Percentiles rank a stretch among this genome's conserved stretches.
Conservation (phyloP, 1,140 invertebrate species). For the Eriosoma lanigerum region DNA sequence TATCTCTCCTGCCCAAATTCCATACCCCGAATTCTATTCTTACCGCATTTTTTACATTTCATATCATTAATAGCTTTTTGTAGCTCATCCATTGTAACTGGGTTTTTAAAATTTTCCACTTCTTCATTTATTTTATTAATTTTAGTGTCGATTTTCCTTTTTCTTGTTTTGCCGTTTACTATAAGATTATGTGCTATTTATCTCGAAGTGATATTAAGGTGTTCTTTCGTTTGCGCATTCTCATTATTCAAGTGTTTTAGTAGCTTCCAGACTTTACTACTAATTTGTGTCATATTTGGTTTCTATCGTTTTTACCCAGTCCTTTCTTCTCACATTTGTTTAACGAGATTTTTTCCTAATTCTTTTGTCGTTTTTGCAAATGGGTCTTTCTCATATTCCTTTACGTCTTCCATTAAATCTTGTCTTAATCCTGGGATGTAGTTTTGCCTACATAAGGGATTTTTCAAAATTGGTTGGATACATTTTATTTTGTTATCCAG, state of each 20-base stretch:
- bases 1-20: slow-evolving; percentile 28
- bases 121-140: no score
- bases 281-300: slow-evolving; percentile 39
- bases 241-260: slow-evolving; percentile 38
- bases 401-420: not conserved
- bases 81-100: slow-evolving; percentile 11
- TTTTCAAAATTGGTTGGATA: slow-evolving; percentile 19
- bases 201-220: slow-evolving; percentile 16
- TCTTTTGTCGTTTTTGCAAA: slow-evolving; percentile 10
- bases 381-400: slow-evolving; percentile 14
- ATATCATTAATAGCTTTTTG: slow-evolving; percentile 32
- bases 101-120: slow-evolving; percentile 7
- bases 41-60: slow-evolving; percentile 27
- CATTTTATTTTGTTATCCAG: slow-evolving; percentile 25
- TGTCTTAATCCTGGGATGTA: slow-evolving; percentile 1
- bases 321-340: slow-evolving; percentile 17
- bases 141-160: not conserved
- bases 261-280: slow-evolving; percentile 32
- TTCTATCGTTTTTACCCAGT: slow-evolving; percentile 16
- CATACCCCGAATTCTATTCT: slow-evolving; percentile 39
- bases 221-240: not conserved
- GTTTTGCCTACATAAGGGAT: slow-evolving; percentile 1
- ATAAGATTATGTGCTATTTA: slow-evolving; percentile 37
- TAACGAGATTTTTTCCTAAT: slow-evolving; percentile 19
- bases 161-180: slow-evolving; percentile 33